Evolutionary conservation across 2,888 invertebrate genomes (phyloP).

Genomic region (Crossocerus cetratus): DNA sequence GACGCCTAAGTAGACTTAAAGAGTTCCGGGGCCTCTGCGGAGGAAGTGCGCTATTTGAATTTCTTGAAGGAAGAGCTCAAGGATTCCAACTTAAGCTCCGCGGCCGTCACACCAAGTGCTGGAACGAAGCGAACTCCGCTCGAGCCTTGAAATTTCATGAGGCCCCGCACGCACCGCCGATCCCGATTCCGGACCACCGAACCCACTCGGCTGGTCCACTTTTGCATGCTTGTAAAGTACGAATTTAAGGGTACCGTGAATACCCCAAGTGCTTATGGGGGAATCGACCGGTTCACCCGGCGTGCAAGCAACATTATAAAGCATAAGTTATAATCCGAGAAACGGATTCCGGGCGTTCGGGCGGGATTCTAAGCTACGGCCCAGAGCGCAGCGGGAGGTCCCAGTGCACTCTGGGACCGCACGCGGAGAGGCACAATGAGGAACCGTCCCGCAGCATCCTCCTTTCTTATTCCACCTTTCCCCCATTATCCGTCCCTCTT

Average conservation of each 20-base stretch:
- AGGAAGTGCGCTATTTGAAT: no score
- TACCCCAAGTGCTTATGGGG: background rate
- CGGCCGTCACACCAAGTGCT: no score
- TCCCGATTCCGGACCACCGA: no score
- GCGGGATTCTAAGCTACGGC: constrained; percentile 55
- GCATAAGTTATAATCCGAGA: constrained; percentile 63
- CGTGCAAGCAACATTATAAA: constrained; percentile 29
- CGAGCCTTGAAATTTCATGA: no score
- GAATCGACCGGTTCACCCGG: background rate
- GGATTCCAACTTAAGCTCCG: no score
- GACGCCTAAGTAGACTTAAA: no score
- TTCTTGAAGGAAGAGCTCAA: no score
- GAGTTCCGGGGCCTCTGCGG: no score
- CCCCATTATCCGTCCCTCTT: constrained; percentile 41
- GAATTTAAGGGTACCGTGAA: background rate
- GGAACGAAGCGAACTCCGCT: no score
- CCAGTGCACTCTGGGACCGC: constrained; percentile 61
- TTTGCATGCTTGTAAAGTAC: constrained; percentile 1
- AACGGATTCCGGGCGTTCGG: constrained; percentile 65
- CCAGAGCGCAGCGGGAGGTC: constrained; percentile 64
- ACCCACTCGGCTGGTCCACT: background rate
- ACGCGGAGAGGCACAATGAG: constrained; percentile 67
- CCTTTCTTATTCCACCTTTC: constrained; percentile 29
- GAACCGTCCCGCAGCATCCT: constrained; percentile 28
- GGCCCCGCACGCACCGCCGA: no score